Conservation (phyloP, 2,113 vertebrate species). For the Montifringilla adamsi region DNA sequence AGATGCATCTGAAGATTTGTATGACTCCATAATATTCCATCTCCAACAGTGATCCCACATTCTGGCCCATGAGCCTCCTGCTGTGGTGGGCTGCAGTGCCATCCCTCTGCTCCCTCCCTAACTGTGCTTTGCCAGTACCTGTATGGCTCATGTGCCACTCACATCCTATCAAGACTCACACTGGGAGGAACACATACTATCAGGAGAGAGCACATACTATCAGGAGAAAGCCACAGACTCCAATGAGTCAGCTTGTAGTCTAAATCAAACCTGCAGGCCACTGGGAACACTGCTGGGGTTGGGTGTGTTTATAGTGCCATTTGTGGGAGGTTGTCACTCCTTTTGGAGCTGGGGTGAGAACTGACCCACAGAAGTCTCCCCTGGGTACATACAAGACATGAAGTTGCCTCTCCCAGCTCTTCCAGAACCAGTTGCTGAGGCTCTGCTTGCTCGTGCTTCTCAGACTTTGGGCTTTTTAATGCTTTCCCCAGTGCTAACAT, state of each 20-base stretch:
- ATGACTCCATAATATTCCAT: not conserved
- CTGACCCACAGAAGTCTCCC: not conserved
- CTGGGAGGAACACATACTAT: not conserved
- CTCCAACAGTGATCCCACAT: not conserved
- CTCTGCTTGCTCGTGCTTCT: not conserved
- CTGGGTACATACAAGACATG: not conserved
- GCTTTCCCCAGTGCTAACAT: not conserved
- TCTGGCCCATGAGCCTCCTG: not conserved
- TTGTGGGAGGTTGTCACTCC: not conserved
- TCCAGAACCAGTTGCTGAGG: not conserved
- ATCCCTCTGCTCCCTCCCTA: not conserved
- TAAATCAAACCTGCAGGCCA: not conserved
- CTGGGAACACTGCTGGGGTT: not conserved
- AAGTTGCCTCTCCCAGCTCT: not conserved
- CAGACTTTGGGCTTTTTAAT: not conserved
- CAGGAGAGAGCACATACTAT: not conserved
- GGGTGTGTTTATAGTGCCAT: not conserved
- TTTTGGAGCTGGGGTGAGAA: not conserved
- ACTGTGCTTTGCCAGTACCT: not conserved
- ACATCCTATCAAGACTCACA: not conserved
- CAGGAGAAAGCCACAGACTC: not conserved
- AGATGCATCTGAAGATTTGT: not conserved
- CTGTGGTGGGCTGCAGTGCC: not conserved
- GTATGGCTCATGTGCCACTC: fast-evolving
- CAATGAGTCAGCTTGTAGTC: not conserved